phyloP scores from a whole-genome alignment of 2,888 invertebrate species.

The Andrena flavipes region DNA sequence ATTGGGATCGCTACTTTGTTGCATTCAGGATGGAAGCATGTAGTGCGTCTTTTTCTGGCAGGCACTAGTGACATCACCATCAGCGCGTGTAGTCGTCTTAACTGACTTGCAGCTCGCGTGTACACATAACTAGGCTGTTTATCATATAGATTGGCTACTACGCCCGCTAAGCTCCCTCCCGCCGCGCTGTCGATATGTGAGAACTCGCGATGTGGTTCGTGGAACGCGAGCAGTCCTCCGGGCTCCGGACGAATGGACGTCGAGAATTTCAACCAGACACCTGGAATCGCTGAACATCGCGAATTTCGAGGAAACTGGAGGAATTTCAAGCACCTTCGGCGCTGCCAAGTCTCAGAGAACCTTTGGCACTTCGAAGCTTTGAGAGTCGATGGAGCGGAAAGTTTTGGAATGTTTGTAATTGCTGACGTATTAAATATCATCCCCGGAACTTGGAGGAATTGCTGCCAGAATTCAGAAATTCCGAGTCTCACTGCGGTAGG shows the following conservation, averaged over 20 bases:
- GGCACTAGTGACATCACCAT: slow-evolving; percentile 24
- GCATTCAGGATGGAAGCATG: not conserved
- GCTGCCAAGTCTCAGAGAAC: not conserved
- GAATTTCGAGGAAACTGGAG: not conserved
- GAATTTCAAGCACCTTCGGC: not conserved
- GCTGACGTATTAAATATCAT: not conserved
- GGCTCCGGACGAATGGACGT: not conserved
- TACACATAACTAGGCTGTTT: slow-evolving; percentile 78
- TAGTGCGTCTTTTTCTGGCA: not conserved
- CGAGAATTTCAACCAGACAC: not conserved
- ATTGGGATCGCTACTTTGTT: slow-evolving; percentile 9
- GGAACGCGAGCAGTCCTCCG: slow-evolving; percentile 46
- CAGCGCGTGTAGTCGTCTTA: slow-evolving; percentile 22
- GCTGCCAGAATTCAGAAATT: not conserved
- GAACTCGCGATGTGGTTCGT: slow-evolving; percentile 44
- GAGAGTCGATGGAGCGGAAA: not conserved
- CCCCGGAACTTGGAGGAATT: too few relatives aligned
- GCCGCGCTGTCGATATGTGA: slow-evolving; percentile 45
- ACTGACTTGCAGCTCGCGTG: slow-evolving; percentile 36
- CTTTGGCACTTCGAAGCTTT: not conserved
- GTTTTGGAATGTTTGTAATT: not conserved
- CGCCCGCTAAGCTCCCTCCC: slow-evolving; percentile 30
- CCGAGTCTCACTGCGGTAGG: not conserved
- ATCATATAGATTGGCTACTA: slow-evolving; percentile 82
- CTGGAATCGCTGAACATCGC: not conserved